Percentiles rank a stretch among this genome's conserved stretches.
These are phyloP conservation scores for Sciurus niger DNA, from an alignment of 2,113 vertebrate genomes.

Conservation along the genomic window DNA sequence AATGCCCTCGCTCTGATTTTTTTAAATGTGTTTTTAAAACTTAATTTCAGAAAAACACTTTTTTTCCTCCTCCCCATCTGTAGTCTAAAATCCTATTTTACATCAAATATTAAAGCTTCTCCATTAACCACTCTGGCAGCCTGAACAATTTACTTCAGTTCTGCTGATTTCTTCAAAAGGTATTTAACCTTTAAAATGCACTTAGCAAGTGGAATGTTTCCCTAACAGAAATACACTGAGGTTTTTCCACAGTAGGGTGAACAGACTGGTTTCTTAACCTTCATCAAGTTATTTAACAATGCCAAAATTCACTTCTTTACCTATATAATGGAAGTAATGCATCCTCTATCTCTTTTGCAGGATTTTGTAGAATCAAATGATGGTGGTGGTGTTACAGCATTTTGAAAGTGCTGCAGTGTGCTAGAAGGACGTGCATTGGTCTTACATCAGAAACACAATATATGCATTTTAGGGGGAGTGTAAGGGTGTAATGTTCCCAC, in stretches of 20 bases:
- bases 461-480: background rate
- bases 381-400: background rate
- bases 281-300: background rate
- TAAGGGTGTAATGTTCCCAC: background rate
- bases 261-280: background rate
- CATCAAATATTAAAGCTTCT: slow-evolving; percentile 46
- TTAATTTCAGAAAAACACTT: slow-evolving; percentile 45
- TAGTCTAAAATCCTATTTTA: slow-evolving; percentile 4
- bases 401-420: background rate
- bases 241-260: background rate
- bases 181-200: slow-evolving; percentile 48
- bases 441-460: background rate
- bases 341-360: background rate
- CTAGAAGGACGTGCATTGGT: background rate
- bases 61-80: background rate
- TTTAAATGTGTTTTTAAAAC: slow-evolving; percentile 53
- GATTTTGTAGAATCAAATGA: background rate
- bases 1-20: background rate
- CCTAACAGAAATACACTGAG: background rate
- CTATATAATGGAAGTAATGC: background rate
- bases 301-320: slow-evolving; percentile 7
- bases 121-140: background rate
- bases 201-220: background rate
- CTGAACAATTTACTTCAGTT: background rate
- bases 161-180: slow-evolving; percentile 11